Evolutionary conservation across 2,888 invertebrate genomes (phyloP).

Genomic region (Sphinx pinastri): DNA sequence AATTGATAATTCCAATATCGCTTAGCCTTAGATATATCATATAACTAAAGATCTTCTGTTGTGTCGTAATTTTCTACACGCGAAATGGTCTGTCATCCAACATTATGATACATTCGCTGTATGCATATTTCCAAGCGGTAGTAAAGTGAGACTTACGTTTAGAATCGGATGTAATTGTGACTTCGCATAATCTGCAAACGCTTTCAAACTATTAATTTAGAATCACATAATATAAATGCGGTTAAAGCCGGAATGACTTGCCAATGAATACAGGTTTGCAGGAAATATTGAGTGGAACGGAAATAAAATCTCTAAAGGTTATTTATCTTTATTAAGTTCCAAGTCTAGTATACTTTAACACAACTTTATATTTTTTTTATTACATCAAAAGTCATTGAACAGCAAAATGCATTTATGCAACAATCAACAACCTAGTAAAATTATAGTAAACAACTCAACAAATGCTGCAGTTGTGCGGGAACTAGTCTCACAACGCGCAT

Average conservation of each 20-base stretch:
- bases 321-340: neutral
- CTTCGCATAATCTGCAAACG: no score
- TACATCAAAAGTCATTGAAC: constrained; percentile 17
- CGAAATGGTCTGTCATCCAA: no score
- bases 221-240: neutral
- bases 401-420: constrained; percentile 11
- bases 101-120: no score
- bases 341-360: neutral
- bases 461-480: neutral
- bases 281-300: constrained; percentile 3
- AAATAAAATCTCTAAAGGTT: neutral
- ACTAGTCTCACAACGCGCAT: neutral
- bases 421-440: neutral
- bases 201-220: no score
- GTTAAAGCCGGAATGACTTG: neutral
- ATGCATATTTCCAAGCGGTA: no score
- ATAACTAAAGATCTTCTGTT: neutral
- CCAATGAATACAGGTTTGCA: neutral
- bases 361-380: constrained; percentile 23
- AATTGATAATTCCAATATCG: neutral
- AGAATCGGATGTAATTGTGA: no score
- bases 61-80: neutral
- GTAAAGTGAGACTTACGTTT: no score
- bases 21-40: neutral
- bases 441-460: constrained; percentile 14